Conservation (phyloP, 2,113 vertebrate species). For the Cynoglossus semilaevis region DNA sequence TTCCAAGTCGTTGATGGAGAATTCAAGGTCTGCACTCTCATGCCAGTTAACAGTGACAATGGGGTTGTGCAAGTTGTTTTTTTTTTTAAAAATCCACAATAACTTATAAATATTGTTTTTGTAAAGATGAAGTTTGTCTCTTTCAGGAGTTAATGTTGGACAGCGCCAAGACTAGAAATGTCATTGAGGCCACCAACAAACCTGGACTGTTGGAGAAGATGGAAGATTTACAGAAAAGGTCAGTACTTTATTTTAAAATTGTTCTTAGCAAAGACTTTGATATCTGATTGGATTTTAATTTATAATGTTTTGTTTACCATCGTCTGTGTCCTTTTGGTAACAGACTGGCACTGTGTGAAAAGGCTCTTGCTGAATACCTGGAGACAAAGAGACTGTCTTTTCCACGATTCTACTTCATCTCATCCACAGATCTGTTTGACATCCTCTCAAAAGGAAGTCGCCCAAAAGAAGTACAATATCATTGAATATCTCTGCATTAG, state of each 20-base stretch:
- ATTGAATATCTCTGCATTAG: not conserved
- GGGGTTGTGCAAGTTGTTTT: no score
- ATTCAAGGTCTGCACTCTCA: constrained; percentile 78
- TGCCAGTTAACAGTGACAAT: no score
- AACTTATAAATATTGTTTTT: no score
- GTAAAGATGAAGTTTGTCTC: not conserved
- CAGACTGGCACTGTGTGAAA: constrained; percentile 82
- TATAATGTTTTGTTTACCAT: not conserved
- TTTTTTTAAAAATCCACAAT: no score
- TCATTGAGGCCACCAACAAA: constrained; percentile 79
- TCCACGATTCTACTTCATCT: constrained; percentile 81
- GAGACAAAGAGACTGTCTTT: constrained; percentile 81
- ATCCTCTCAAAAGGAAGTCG: constrained; percentile 80
- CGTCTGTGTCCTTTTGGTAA: not conserved
- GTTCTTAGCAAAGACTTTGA: not conserved
- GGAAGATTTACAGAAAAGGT: constrained; percentile 81
- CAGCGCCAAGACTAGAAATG: constrained; percentile 76
- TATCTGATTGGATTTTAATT: not conserved
- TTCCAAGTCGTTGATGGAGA: constrained; percentile 76
- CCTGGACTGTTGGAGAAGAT: constrained; percentile 73
- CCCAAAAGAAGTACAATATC: constrained; percentile 72
- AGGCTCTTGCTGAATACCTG: constrained; percentile 79
- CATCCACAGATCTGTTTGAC: constrained; percentile 81
- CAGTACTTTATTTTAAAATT: not conserved
- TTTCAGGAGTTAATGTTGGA: constrained; percentile 79